Conservation (phyloP, 1,140 invertebrate genomes). For the Pseudomyrmex flavicornis region DNA sequence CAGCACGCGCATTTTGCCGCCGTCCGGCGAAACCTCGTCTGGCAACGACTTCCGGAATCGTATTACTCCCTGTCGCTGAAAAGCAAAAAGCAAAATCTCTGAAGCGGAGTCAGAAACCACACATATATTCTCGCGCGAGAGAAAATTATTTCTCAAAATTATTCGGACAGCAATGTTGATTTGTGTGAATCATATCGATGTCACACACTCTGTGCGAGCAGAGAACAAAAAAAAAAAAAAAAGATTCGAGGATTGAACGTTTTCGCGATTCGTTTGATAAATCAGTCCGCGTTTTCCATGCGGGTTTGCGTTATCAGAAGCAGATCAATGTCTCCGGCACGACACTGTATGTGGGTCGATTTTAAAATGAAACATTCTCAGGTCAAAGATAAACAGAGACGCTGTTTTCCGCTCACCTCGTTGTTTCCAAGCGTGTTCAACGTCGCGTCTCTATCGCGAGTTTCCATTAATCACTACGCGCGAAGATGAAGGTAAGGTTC, state of each 20-base stretch:
- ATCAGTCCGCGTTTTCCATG: slow-evolving; percentile 19
- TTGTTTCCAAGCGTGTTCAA: slow-evolving; percentile 33
- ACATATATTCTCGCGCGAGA: too few relatives aligned
- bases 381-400: slow-evolving; percentile 38
- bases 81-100: slow-evolving; percentile 1
- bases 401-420: slow-evolving; percentile 23
- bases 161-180: too few relatives aligned
- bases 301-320: slow-evolving; percentile 35
- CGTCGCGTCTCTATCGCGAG: not conserved
- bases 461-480: not conserved
- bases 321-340: slow-evolving; percentile 18
- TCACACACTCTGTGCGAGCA: too few relatives aligned
- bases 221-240: not conserved
- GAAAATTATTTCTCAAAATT: too few relatives aligned
- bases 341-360: slow-evolving; percentile 48
- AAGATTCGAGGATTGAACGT: not conserved
- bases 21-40: slow-evolving; percentile 67
- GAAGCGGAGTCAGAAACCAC: too few relatives aligned
- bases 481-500: not conserved
- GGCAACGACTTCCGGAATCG: slow-evolving; percentile 81
- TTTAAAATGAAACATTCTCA: slow-evolving; percentile 51
- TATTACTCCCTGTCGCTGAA: slow-evolving; percentile 82
- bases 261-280: slow-evolving; percentile 6
- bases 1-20: slow-evolving; percentile 74
- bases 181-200: too few relatives aligned